These are phyloP conservation scores for Saturnia pavonia DNA, from an alignment of 2,888 invertebrate genomes.

Conservation along the genomic window DNA sequence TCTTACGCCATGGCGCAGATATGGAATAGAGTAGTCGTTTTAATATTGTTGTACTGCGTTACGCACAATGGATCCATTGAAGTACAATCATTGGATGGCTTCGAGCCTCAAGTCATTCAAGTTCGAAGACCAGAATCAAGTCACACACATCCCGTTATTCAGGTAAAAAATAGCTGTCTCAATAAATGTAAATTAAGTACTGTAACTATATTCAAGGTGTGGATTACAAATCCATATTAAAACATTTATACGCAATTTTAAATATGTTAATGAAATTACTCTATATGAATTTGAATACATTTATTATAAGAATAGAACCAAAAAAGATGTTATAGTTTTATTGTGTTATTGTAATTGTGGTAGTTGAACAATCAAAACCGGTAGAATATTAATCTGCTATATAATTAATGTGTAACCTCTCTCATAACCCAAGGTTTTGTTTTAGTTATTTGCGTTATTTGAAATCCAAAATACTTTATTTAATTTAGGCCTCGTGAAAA, in stretches of 20 bases:
- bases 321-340: not conserved
- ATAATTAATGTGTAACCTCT: no score
- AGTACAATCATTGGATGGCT: slow-evolving; percentile 24
- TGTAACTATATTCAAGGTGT: no score
- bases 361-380: not conserved
- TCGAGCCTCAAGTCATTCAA: slow-evolving; percentile 33
- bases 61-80: not conserved
- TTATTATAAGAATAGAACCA: not conserved
- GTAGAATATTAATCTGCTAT: not conserved
- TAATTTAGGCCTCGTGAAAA: no score
- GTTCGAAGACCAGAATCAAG: slow-evolving; percentile 11
- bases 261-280: not conserved
- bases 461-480: no score
- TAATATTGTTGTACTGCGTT: slow-evolving; percentile 8
- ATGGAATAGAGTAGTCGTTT: slow-evolving; percentile 1
- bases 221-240: no score
- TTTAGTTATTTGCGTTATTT: no score
- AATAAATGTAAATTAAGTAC: not conserved
- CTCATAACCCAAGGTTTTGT: no score
- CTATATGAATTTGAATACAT: no score
- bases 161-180: not conserved
- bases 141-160: not conserved
- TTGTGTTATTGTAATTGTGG: not conserved
- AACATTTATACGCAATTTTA: not conserved
- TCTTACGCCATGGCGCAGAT: not conserved